Evolutionary conservation across 2,888 invertebrate genomes (phyloP).

Genomic region (Clitarchus hookeri): DNA sequence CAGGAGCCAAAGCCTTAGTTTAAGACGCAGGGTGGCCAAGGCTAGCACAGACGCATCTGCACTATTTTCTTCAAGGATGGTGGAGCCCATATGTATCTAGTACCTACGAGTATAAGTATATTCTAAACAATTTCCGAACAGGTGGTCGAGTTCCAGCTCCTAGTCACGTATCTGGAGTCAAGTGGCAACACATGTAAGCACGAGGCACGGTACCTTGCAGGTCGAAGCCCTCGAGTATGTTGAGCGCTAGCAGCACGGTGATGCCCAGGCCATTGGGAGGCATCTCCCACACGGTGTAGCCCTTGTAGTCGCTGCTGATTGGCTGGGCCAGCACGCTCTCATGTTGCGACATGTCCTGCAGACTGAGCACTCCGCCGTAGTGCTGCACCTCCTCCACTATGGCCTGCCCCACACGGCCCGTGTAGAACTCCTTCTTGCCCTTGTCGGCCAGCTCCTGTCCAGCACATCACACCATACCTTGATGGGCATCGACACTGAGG

Average conservation of each 20-base stretch:
- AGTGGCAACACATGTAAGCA: too few relatives aligned
- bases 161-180: too few relatives aligned
- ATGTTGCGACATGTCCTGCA: conserved; percentile 1
- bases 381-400: conserved; percentile 18
- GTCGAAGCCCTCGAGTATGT: conserved; percentile 12
- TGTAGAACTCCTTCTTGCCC: not conserved
- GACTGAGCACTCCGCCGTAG: conserved; percentile 15
- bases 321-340: conserved; percentile 4
- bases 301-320: conserved; percentile 3
- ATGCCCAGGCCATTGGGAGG: conserved; percentile 24
- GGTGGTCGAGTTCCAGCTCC: too few relatives aligned
- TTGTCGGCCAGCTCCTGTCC: conserved; percentile 6
- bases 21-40: too few relatives aligned
- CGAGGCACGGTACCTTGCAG: not conserved
- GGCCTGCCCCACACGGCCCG: not conserved
- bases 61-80: too few relatives aligned
- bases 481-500: not conserved
- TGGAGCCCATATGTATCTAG: too few relatives aligned
- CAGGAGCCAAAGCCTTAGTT: too few relatives aligned
- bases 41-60: too few relatives aligned
- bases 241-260: conserved; percentile 16
- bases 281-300: conserved; percentile 11
- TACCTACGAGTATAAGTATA: too few relatives aligned
- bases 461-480: too few relatives aligned
- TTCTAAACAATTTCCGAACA: too few relatives aligned